Percentiles rank a stretch among this genome's conserved stretches.
Evolutionary conservation across 2,797 vertebrate species (phyloP).

Genomic region (Hirundo rustica): DNA sequence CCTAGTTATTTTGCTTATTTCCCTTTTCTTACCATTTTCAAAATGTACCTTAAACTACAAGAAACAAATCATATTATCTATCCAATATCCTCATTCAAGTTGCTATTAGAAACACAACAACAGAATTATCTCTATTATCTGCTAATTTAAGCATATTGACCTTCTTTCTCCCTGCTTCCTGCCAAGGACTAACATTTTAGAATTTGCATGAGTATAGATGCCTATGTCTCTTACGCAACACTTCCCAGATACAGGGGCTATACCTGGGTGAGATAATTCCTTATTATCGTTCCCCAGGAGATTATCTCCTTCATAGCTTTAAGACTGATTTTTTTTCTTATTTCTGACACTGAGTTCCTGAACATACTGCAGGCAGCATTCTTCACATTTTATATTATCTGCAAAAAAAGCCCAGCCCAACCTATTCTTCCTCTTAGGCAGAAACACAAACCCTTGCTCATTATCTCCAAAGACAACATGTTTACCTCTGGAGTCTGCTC

Average conservation of each 20-base stretch:
- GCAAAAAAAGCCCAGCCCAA: neutral
- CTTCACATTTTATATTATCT: neutral
- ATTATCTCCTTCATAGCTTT: neutral
- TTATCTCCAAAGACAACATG: neutral
- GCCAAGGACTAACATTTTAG: neutral
- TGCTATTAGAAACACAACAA: neutral
- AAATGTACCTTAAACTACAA: neutral
- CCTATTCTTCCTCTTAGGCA: neutral
- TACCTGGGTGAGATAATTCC: neutral
- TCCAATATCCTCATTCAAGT: neutral
- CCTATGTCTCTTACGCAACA: neutral
- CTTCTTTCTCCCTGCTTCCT: neutral
- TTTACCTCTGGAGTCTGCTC: neutral
- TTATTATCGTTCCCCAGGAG: neutral
- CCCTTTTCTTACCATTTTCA: neutral
- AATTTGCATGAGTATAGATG: neutral
- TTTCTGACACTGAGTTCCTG: neutral
- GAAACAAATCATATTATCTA: neutral
- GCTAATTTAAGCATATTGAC: conserved; percentile 13
- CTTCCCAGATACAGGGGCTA: neutral
- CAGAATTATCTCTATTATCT: neutral
- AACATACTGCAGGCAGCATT: neutral
- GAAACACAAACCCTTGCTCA: neutral
- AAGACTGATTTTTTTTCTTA: neutral
- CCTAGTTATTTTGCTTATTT: neutral